Evolutionary conservation across 2,797 vertebrate species (phyloP).

Genomic region (Rhadinocentrus ornatus): DNA sequence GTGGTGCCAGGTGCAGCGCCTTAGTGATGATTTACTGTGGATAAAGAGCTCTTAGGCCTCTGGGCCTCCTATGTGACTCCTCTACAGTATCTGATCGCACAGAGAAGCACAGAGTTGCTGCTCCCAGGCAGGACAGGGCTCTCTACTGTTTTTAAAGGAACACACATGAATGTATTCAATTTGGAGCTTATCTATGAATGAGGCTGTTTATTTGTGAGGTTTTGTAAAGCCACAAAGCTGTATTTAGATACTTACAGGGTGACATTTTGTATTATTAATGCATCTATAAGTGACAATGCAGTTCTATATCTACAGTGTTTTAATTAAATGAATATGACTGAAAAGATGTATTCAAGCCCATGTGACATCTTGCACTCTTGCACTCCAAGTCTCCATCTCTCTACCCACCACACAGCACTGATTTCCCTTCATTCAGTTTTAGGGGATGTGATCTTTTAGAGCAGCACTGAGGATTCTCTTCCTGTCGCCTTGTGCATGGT

Average conservation of each 20-base stretch:
- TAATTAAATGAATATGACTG: neutral
- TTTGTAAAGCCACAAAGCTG: neutral
- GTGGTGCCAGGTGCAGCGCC: constrained; percentile 34
- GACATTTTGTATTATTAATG: neutral
- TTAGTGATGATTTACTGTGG: constrained; percentile 41
- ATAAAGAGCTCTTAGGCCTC: constrained; percentile 33
- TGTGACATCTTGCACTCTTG: neutral
- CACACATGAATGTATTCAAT: constrained; percentile 11
- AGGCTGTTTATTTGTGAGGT: constrained; percentile 19
- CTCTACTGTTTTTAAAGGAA: neutral
- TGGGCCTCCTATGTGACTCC: constrained; percentile 25
- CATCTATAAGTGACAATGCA: neutral
- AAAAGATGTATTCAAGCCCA: neutral
- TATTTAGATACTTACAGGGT: neutral
- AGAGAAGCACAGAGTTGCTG: constrained; percentile 28
- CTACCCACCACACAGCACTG: constrained; percentile 24
- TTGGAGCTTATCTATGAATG: constrained; percentile 11
- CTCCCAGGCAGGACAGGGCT: neutral
- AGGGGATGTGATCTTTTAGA: constrained; percentile 46
- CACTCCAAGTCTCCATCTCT: neutral
- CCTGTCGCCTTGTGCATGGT: constrained; percentile 66
- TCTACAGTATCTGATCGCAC: constrained; percentile 40
- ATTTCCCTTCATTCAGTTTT: constrained; percentile 25
- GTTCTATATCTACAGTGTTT: neutral
- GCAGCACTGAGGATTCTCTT: constrained; percentile 47